phyloP scores from a whole-genome alignment of 2,113 vertebrate species.

The Cinclus cinclus region DNA sequence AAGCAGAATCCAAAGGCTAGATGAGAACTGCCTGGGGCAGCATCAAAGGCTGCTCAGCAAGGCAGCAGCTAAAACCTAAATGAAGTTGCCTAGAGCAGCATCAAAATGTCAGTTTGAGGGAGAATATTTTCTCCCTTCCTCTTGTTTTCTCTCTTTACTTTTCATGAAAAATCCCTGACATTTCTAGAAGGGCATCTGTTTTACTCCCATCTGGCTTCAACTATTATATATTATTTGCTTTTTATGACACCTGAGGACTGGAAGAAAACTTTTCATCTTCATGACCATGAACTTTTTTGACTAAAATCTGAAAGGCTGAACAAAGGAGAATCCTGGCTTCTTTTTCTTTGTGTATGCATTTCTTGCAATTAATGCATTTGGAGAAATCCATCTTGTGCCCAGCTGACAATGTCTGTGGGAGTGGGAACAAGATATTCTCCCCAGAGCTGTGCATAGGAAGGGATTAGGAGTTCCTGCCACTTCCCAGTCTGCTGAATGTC shows the following conservation, averaged over 20 bases:
- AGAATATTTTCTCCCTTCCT: background rate
- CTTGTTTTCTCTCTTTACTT: background rate
- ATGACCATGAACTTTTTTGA: background rate
- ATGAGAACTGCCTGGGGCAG: background rate
- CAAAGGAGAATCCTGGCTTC: background rate
- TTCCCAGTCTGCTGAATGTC: background rate
- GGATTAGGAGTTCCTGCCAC: background rate
- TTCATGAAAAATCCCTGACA: background rate
- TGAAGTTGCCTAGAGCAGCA: background rate
- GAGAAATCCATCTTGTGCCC: background rate
- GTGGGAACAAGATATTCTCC: background rate
- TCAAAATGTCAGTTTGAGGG: background rate
- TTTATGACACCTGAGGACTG: background rate
- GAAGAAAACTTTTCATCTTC: background rate
- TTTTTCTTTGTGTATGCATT: background rate
- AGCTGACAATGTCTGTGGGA: background rate
- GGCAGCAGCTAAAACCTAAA: background rate
- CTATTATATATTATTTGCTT: background rate
- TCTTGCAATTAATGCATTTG: background rate
- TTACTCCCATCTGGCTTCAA: background rate
- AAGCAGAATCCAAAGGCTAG: background rate
- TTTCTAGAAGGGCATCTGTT: background rate
- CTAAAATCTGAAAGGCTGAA: background rate
- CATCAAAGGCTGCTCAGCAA: background rate
- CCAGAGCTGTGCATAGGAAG: rapidly evolving